A percentile compares a stretch with the other conserved stretches of the same genome.
phyloP scores from a whole-genome alignment of 1,140 invertebrate genomes.

The Formica selysi region DNA sequence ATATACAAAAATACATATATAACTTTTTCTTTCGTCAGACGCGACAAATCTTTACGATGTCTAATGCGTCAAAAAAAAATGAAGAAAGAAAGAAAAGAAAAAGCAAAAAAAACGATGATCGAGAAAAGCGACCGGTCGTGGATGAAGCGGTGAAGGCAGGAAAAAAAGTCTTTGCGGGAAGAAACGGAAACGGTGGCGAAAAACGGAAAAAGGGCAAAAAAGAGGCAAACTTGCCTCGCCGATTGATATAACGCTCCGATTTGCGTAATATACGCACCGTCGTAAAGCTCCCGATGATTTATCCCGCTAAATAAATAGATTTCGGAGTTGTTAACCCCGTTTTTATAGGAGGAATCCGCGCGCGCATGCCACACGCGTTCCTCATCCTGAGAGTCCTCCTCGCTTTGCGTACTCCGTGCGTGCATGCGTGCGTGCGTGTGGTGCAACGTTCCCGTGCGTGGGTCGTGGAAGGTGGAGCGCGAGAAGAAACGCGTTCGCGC shows the following conservation, averaged over 20 bases:
- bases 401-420: slow-evolving; percentile 34
- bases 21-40: neutral
- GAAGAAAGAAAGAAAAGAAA: too few species aligned
- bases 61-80: neutral
- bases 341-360: slow-evolving; percentile 48
- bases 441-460: slow-evolving; percentile 68
- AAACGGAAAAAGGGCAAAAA: slow-evolving; percentile 28
- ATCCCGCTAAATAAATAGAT: slow-evolving; percentile 75
- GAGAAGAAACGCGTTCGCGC: slow-evolving; percentile 50
- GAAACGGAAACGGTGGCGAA: too few species aligned
- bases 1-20: neutral
- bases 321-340: slow-evolving; percentile 73
- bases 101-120: neutral
- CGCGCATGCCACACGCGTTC: slow-evolving; percentile 10
- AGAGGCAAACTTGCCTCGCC: slow-evolving; percentile 25
- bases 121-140: slow-evolving; percentile 21
- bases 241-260: slow-evolving; percentile 75
- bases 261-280: slow-evolving; percentile 73
- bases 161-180: neutral
- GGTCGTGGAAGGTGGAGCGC: slow-evolving; percentile 52
- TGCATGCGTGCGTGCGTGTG: slow-evolving; percentile 50
- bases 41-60: neutral
- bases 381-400: slow-evolving; percentile 39
- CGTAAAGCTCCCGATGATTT: slow-evolving; percentile 72
- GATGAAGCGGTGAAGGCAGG: neutral